These are phyloP conservation scores for Orgyia antiqua DNA, from an alignment of 2,888 invertebrate species.

Conservation along the genomic window DNA sequence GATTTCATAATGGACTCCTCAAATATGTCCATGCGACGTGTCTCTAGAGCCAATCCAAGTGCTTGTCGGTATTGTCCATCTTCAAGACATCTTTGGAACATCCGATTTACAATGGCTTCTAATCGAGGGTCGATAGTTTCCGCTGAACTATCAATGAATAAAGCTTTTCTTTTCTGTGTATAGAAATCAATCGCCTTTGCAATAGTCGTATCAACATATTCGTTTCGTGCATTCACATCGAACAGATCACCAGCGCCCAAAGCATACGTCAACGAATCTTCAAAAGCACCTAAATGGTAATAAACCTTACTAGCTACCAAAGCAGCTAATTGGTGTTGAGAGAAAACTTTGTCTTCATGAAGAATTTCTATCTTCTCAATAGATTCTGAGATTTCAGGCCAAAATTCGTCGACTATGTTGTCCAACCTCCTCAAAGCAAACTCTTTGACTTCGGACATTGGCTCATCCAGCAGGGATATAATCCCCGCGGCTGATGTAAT, in stretches of 20 bases:
- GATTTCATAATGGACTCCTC: slow-evolving; percentile 94
- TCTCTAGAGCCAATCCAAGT: slow-evolving; percentile 96
- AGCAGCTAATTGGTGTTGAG: slow-evolving; percentile 94
- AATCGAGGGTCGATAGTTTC: slow-evolving; percentile 88
- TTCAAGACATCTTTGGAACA: slow-evolving; percentile 97
- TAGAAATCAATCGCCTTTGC: slow-evolving; percentile 99
- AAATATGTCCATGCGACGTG: slow-evolving; percentile 97
- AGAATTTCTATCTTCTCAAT: slow-evolving; percentile 98
- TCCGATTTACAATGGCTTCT: slow-evolving; percentile 96
- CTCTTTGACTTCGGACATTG: slow-evolving; percentile 93
- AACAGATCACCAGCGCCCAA: slow-evolving; percentile 96
- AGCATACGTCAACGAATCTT: slow-evolving; percentile 98
- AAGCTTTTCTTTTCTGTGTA: slow-evolving; percentile 89
- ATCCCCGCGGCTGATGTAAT: slow-evolving; percentile 88
- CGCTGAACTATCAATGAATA: slow-evolving; percentile 81
- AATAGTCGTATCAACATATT: slow-evolving; percentile 98
- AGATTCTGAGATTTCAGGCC: slow-evolving; percentile 99
- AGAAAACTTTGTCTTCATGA: slow-evolving; percentile 93
- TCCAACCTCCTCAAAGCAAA: slow-evolving; percentile 96
- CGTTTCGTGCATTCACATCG: slow-evolving; percentile 94
- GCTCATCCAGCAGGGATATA: slow-evolving; percentile 96
- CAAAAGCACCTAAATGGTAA: slow-evolving; percentile 97
- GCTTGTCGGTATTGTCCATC: slow-evolving; percentile 97
- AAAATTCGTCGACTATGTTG: slow-evolving; percentile 97
- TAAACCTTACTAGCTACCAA: slow-evolving; percentile 99